Evolutionary conservation across 2,113 vertebrate genomes (phyloP).

Genomic region (Dromas ardeola): DNA sequence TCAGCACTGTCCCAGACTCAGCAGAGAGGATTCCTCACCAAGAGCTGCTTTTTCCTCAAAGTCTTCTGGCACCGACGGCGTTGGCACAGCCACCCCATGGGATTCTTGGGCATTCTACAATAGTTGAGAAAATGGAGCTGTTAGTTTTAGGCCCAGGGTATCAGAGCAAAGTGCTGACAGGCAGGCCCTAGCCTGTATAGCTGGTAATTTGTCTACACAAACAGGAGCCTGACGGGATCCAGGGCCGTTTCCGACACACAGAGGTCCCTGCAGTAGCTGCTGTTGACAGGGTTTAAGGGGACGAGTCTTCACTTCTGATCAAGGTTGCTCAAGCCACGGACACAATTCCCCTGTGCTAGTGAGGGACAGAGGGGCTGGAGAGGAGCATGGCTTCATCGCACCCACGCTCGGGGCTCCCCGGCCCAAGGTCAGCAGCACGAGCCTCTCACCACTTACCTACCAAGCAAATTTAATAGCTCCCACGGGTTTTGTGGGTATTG

Average conservation of each 20-base stretch:
- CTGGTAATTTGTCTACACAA: background rate
- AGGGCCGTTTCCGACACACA: accelerated
- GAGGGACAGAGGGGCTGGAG: background rate
- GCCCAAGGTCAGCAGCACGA: background rate
- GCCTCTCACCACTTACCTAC: background rate
- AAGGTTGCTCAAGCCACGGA: background rate
- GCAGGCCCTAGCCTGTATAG: background rate
- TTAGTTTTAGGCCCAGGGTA: background rate
- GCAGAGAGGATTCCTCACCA: slow-evolving; percentile 61
- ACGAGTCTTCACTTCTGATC: background rate
- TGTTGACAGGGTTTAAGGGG: background rate
- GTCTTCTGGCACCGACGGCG: slow-evolving; percentile 74
- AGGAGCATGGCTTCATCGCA: accelerated
- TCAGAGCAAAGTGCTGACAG: background rate
- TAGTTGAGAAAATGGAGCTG: background rate
- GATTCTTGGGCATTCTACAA: slow-evolving; percentile 76
- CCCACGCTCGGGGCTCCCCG: background rate
- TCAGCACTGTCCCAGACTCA: background rate
- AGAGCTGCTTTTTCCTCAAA: slow-evolving; percentile 70
- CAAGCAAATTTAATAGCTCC: background rate
- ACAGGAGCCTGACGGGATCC: background rate
- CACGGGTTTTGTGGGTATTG: accelerated
- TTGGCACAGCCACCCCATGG: slow-evolving; percentile 80
- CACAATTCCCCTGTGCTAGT: background rate
- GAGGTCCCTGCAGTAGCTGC: background rate